Evolutionary conservation across 2,888 invertebrate genomes (phyloP).

Genomic region (Deladenus siricidicola): DNA sequence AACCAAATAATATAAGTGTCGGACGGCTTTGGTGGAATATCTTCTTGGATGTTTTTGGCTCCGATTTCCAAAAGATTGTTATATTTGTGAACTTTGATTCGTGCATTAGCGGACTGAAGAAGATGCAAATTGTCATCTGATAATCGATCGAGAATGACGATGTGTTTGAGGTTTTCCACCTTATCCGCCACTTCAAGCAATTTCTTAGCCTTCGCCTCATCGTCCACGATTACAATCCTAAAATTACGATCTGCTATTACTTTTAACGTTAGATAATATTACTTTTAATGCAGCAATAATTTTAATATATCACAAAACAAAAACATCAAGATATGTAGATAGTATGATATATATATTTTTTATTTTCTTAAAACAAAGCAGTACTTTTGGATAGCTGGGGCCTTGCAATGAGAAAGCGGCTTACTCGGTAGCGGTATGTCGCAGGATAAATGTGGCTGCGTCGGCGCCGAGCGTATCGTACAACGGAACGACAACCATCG

Average conservation of each 20-base stretch:
- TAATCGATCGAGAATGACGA: slow-evolving; percentile 35
- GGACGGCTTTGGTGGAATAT: slow-evolving; percentile 39
- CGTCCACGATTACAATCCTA: slow-evolving; percentile 44
- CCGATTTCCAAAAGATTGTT: slow-evolving; percentile 28
- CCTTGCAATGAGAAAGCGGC: too few relatives aligned
- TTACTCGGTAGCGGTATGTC: slow-evolving; percentile 48
- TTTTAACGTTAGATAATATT: too few relatives aligned
- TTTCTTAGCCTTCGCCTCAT: slow-evolving; percentile 30
- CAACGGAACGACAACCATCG: slow-evolving; percentile 77
- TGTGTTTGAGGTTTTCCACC: slow-evolving; percentile 30
- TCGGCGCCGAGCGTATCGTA: slow-evolving; percentile 94
- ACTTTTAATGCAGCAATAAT: too few relatives aligned
- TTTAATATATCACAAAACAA: too few relatives aligned
- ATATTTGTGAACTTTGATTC: slow-evolving; percentile 34
- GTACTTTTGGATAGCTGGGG: too few relatives aligned
- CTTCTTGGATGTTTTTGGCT: slow-evolving; percentile 10
- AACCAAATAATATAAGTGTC: slow-evolving; percentile 55
- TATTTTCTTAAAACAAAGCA: not conserved
- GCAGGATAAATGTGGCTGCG: slow-evolving; percentile 67
- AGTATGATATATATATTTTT: not conserved
- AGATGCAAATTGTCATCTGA: slow-evolving; percentile 8
- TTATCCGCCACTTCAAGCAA: slow-evolving; percentile 18
- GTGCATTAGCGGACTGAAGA: not conserved
- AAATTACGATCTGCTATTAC: too few relatives aligned
- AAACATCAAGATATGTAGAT: not conserved